Evolutionary conservation across 2,113 vertebrate species (phyloP).

Genomic region (Forbesichthys agassizii): DNA sequence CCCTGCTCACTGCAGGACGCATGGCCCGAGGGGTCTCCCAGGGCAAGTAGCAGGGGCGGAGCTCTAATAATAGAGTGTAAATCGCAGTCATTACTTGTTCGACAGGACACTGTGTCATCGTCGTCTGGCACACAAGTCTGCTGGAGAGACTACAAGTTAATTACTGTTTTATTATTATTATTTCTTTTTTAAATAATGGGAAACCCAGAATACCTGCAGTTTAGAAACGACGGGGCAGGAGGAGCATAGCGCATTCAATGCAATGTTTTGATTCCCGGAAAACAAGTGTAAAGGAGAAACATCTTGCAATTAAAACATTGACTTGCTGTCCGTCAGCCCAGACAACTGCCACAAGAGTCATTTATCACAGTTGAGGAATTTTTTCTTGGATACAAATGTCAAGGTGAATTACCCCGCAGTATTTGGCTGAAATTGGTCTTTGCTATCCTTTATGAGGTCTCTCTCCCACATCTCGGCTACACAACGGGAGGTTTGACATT

Average conservation of each 20-base stretch:
- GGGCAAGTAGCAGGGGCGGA: conserved; percentile 62
- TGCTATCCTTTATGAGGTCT: conserved; percentile 7
- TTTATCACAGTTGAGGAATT: conserved; percentile 20
- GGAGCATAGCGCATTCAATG: conserved; percentile 13
- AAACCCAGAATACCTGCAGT: conserved; percentile 26
- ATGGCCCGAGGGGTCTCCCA: conserved; percentile 51
- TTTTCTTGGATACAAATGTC: conserved; percentile 31
- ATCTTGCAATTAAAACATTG: conserved; percentile 23
- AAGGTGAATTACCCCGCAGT: conserved; percentile 21
- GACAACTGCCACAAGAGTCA: conserved; percentile 25
- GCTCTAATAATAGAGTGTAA: conserved; percentile 77
- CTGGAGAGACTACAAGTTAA: conserved; percentile 61
- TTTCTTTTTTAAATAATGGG: not conserved
- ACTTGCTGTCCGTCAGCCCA: conserved; percentile 26
- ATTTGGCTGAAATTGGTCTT: conserved; percentile 14
- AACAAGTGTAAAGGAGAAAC: conserved; percentile 15
- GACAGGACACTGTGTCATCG: conserved; percentile 74
- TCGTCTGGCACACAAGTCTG: conserved; percentile 62
- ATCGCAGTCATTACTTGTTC: conserved; percentile 74
- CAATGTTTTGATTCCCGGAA: conserved; percentile 17
- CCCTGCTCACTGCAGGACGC: conserved; percentile 17
- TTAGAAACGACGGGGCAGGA: conserved; percentile 44
- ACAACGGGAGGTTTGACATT: conserved; percentile 59
- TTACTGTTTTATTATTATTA: conserved; percentile 50
- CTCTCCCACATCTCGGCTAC: conserved; percentile 22